phyloP scores from a whole-genome alignment of 64 coral and sea anemone species.

The Montipora efflorescens region DNA sequence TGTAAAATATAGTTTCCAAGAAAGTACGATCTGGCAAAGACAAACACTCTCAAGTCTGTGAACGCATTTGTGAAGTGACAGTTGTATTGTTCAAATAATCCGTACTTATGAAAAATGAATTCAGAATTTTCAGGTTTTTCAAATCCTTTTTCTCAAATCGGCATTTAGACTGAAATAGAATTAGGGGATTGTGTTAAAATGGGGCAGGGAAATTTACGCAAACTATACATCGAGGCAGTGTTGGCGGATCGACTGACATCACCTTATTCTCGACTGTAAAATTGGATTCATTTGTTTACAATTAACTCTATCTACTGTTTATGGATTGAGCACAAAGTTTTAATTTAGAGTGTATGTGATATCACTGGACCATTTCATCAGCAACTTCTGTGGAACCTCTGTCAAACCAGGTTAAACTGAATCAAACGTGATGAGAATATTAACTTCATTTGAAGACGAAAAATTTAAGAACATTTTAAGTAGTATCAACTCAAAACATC shows the following conservation, averaged over 20 bases:
- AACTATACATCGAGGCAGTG: background rate
- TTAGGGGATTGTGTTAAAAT: no score
- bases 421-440: background rate
- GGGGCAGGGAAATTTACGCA: background rate
- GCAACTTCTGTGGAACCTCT: background rate
- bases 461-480: background rate
- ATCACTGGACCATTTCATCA: slow-evolving; percentile 24
- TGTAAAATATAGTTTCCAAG: background rate
- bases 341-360: slow-evolving; percentile 38
- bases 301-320: slow-evolving; percentile 56
- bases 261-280: background rate
- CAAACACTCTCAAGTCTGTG: background rate
- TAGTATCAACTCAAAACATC: background rate
- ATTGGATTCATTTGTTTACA: slow-evolving; percentile 35
- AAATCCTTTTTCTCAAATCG: background rate
- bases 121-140: background rate
- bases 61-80: background rate
- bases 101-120: background rate
- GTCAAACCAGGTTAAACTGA: background rate
- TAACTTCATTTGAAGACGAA: background rate
- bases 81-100: background rate
- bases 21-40: background rate
- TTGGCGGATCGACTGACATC: no score
- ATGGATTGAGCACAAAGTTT: slow-evolving; percentile 38
- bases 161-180: no score